A percentile compares a stretch with the other conserved stretches of the same genome.
Evolutionary conservation across 1,140 invertebrate species (phyloP).

Genomic region (Capitella teleta): DNA sequence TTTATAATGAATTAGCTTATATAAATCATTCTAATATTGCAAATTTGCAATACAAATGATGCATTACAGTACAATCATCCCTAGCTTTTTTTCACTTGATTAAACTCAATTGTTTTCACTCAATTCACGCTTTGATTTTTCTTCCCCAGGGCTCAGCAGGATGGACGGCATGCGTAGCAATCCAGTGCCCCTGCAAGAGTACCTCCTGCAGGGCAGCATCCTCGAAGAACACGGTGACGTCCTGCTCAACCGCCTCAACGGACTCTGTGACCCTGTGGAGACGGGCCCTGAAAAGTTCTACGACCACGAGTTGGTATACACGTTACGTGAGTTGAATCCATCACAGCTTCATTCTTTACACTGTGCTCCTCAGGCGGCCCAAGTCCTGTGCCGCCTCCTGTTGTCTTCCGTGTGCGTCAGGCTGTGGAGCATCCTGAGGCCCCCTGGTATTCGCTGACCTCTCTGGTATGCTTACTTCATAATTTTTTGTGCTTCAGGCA

Average conservation of each 20-base stretch:
- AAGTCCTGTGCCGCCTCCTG: no score
- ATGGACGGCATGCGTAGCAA: no score
- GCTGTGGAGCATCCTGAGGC: constrained; percentile 30
- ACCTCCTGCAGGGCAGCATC: constrained; percentile 75
- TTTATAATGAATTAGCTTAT: no score
- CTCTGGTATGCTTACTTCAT: not conserved
- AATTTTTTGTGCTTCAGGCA: constrained; percentile 55
- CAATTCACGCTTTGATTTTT: no score
- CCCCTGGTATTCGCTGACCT: constrained; percentile 26
- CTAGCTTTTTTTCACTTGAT: no score
- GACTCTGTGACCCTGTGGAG: constrained; percentile 88
- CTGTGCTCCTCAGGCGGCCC: no score
- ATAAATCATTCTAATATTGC: no score
- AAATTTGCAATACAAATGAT: no score
- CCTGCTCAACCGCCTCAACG: constrained; percentile 77
- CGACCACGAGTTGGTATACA: constrained; percentile 57
- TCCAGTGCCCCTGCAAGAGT: constrained; percentile 3
- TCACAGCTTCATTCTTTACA: no score
- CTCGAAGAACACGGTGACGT: constrained; percentile 82
- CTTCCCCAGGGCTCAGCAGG: no score
- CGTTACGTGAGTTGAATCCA: constrained; percentile 33
- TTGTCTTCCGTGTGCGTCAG: constrained; percentile 25
- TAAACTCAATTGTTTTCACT: no score
- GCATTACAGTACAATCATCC: no score
- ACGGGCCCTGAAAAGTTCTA: constrained; percentile 70